Evolutionary conservation across 2,888 invertebrate genomes (phyloP), one percentile per base, ranked within the genome.

Genomic region (Meganola albula): DNA sequence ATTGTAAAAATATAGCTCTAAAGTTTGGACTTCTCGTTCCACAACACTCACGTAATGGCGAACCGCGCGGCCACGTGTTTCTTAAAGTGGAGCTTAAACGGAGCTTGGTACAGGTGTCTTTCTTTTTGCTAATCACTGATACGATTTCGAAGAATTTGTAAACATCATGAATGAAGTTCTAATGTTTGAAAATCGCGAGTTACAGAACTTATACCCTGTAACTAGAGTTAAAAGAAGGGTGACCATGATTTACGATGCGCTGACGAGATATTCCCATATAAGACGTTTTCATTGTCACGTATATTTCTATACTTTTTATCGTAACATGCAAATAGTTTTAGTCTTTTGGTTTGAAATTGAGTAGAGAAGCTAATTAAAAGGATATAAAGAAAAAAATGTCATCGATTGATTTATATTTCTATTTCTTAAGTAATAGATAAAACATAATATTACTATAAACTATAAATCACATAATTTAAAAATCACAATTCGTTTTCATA

Each of bases 391-490:
- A 32, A 32, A 32, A 32, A 32, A 32, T 32, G 32, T 32, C 32
- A 32, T 32, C 32, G 32, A 32, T 32, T 32, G 32, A 32, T 32
- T 32, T 32, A 32, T 32, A 31, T 26, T 25, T 25, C 25, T 25
- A 14, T 25, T 25, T 31, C 24, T 31, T 31, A 31, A 31, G 31
- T 33, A 27, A 33, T 33, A 33, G 33, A 33, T 33, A 33, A 33
- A 33, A 33, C 33, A 33, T 33, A 33, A 33, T 33, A 33, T 33
- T 33, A 33, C 34, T 34, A 34, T 34, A 34, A 34, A 34, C 34
- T 34, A 34, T 34, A 34, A 34, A 34, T 34, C 34, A 34, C 34
- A 34, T 34, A 33, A 33, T 33, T 33, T 33, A 33, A 33, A 33
- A 33, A 33, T 33, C 33, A 33, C 33, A 33, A 33, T 33, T 33